phyloP scores from a whole-genome alignment of 2,888 invertebrate genomes.

The Pseudococcus jackbeardsleyi region DNA sequence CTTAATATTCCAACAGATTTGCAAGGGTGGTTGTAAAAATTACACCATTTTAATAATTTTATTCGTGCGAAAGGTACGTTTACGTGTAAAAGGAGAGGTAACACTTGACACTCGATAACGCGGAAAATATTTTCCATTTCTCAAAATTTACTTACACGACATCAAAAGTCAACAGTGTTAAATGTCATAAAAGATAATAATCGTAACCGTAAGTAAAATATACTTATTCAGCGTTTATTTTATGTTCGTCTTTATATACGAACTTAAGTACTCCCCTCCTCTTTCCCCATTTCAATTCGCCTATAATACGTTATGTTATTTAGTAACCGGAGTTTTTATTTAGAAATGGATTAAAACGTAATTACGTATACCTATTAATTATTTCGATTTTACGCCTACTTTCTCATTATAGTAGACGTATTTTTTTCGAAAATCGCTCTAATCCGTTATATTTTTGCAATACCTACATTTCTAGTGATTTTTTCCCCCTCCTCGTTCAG shows the following conservation, averaged over 20 bases:
- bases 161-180: constrained; percentile 31
- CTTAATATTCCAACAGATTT: not conserved
- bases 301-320: not conserved
- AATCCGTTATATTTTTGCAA: too few relatives aligned
- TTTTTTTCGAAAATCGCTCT: too few relatives aligned
- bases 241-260: not conserved
- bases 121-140: not conserved
- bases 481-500: too few relatives aligned
- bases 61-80: not conserved
- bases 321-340: not conserved
- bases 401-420: too few relatives aligned
- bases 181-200: constrained; percentile 37
- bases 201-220: constrained; percentile 7
- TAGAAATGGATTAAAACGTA: not conserved
- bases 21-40: not conserved
- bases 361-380: not conserved
- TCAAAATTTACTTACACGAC: not conserved
- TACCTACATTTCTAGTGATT: too few relatives aligned
- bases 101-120: constrained; percentile 1
- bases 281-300: too few relatives aligned
- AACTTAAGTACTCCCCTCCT: not conserved
- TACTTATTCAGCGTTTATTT: constrained; percentile 5
- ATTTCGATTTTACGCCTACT: not conserved
- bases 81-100: not conserved
- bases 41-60: not conserved